A percentile compares a stretch with the other conserved stretches of the same genome.
phyloP scores from a whole-genome alignment of 1,140 invertebrate genomes.

The Drosophila teissieri region DNA sequence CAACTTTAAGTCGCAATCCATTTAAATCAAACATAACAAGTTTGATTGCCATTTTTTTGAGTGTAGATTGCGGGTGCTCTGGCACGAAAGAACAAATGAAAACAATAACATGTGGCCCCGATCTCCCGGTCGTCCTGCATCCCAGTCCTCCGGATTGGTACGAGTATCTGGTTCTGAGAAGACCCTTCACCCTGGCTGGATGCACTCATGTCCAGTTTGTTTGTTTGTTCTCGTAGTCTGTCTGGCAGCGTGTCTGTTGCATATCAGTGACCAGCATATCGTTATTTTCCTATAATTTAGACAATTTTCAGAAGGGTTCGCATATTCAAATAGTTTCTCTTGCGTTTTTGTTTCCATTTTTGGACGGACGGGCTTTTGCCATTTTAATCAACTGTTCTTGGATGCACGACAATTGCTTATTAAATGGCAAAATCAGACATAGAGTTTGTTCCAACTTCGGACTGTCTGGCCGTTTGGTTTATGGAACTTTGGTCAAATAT shows the following conservation, averaged over 20 bases:
- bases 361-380: constrained; percentile 16
- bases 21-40: no score
- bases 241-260: constrained; percentile 52
- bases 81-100: constrained; percentile 37
- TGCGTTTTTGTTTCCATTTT: constrained; percentile 2
- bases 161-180: constrained; percentile 27
- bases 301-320: constrained; percentile 36
- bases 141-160: constrained; percentile 1
- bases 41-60: background rate
- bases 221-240: constrained; percentile 25
- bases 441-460: constrained; percentile 34
- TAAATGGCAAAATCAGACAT: constrained; percentile 50
- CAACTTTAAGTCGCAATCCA: no score
- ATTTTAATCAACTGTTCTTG: constrained; percentile 69
- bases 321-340: constrained; percentile 57
- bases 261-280: constrained; percentile 66
- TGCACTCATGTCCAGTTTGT: constrained; percentile 43
- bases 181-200: constrained; percentile 19
- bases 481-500: constrained; percentile 72
- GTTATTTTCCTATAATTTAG: constrained; percentile 55
- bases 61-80: constrained; percentile 9
- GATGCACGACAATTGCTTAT: constrained; percentile 25
- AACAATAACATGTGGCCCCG: constrained; percentile 45
- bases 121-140: constrained; percentile 8
- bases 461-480: constrained; percentile 52